Evolutionary conservation across 1,140 invertebrate species (phyloP), one percentile per base, ranked within the genome.

Genomic region (Glossosoma conforme): DNA sequence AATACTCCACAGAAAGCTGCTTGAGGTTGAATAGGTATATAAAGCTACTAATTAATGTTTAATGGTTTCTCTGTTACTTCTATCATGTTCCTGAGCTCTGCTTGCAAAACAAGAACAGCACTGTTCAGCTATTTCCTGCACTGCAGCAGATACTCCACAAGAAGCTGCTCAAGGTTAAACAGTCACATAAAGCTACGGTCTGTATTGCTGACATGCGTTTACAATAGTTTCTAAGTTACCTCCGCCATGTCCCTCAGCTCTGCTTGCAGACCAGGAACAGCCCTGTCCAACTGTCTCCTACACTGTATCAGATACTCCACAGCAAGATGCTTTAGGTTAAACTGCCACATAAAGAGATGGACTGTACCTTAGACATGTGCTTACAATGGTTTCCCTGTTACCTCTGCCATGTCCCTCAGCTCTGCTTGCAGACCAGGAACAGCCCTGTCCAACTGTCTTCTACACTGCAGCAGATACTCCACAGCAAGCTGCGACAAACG

Each of bases 231-330:
- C n/a, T n/a, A n/a, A n/a, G n/a, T 9, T 36, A 58, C 56, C 32
- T 58, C 47, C n/a, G 24, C 44, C 44, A 48, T 44, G 21, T 54
- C 22, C 24, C 24, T 48, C 2, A 44, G 30, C 24, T 58, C 43
- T 3, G 18, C 28, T 22, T 48, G 78, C 6, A 84, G 61, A 21
- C 82, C 72, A 52, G 77, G 70, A 21, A 84, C 77, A 59, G 79
- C 82, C 38, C 79, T 75, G 62, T 85, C 83, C 24, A 85, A 72
- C 60, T 85, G 82, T 54, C 80, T 80, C 55, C 82, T 78, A 55
- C 82, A 85, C 63, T 84, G 84, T 33, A 83, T 71, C 55, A 85
- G 76, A 68, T 84, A 86, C 57, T 85, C 81, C 2, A 85, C 75
- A 1, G 82, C 74, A n/a, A 86, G 62, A 56, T 86, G 83, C 33